A percentile compares a stretch with the other conserved stretches of the same genome.
Evolutionary conservation across 2,888 invertebrate species (phyloP).

Genomic region (Coenonympha arcania): DNA sequence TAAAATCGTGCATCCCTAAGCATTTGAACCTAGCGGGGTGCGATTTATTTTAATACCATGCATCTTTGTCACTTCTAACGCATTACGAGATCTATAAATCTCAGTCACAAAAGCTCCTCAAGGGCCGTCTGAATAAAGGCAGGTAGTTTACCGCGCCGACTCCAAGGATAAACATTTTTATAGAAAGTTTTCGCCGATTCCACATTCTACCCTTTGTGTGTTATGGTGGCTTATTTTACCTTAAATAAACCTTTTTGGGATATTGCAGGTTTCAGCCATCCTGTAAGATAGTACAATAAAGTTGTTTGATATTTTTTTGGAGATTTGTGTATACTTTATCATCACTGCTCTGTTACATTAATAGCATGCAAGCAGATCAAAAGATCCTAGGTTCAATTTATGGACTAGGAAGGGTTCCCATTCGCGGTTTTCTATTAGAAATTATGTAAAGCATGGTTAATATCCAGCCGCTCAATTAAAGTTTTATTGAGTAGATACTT

Average conservation of each 20-base stretch:
- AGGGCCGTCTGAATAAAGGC: constrained; percentile 18
- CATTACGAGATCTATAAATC: background rate
- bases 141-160: constrained; percentile 19
- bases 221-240: background rate
- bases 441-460: too few species aligned
- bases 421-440: too few species aligned
- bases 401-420: too few species aligned
- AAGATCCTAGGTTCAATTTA: too few species aligned
- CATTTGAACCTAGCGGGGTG: background rate
- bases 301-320: background rate
- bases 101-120: constrained; percentile 16
- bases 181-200: constrained; percentile 7
- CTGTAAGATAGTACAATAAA: background rate
- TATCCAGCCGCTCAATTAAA: too few species aligned
- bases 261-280: too few species aligned
- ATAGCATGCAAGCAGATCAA: too few species aligned
- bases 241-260: too few species aligned
- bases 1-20: background rate
- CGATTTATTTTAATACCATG: constrained; percentile 3
- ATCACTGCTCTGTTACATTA: too few species aligned
- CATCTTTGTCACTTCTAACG: constrained; percentile 10
- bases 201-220: constrained; percentile 2
- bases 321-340: too few species aligned
- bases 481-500: too few species aligned
- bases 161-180: constrained; percentile 15